Percentiles rank a stretch among this genome's conserved stretches.
Evolutionary conservation across 2,888 invertebrate species (phyloP).

Genomic region (Pterostichus madidus): DNA sequence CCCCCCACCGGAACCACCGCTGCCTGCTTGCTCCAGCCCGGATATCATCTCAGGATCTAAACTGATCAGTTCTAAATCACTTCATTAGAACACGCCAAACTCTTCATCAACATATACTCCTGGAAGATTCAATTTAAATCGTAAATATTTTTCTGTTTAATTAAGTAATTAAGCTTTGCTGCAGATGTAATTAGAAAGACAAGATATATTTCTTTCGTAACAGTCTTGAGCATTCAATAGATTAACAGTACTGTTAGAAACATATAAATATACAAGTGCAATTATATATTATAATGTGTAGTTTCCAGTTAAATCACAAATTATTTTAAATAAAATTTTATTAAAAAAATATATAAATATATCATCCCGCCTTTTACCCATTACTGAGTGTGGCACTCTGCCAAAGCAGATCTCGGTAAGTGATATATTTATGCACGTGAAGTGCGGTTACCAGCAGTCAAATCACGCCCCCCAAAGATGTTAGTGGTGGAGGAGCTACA

Average conservation of each 20-base stretch:
- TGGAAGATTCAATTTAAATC: no score
- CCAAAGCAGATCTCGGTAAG: no score
- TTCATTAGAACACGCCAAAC: background rate
- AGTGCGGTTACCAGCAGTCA: no score
- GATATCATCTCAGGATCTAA: slow-evolving; percentile 51
- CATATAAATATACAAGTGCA: background rate
- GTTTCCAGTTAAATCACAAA: background rate
- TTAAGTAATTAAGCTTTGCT: background rate
- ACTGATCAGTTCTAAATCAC: slow-evolving; percentile 58
- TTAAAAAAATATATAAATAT: no score
- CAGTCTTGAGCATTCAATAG: background rate
- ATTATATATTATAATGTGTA: background rate
- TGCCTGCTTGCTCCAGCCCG: slow-evolving; percentile 16
- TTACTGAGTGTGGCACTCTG: no score
- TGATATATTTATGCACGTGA: no score
- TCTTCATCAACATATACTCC: background rate
- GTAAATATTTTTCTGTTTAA: no score
- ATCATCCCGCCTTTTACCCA: no score
- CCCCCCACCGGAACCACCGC: slow-evolving; percentile 55
- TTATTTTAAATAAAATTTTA: no score
- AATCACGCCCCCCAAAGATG: no score
- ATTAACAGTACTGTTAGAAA: background rate
- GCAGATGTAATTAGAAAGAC: background rate
- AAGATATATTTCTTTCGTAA: background rate
- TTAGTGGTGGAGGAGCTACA: no score